A percentile compares a stretch with the other conserved stretches of the same genome.
Conservation (phyloP, 1,140 invertebrate species). For the Drosophila pseudoobscura region DNA sequence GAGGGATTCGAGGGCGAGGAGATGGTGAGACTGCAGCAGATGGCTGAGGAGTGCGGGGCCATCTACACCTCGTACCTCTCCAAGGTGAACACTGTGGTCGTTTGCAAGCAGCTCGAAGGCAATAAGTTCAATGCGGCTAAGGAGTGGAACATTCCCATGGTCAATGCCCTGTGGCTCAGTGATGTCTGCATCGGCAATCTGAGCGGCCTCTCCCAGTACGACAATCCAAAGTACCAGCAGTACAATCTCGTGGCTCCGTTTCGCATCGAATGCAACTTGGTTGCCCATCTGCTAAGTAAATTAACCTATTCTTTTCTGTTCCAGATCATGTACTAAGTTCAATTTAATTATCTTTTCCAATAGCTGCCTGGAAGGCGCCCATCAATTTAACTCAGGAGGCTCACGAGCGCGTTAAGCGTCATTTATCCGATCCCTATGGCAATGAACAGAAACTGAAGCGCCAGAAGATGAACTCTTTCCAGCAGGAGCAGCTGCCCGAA, state of each 20-base stretch:
- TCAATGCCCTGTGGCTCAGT: constrained; percentile 96
- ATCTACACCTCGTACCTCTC: constrained; percentile 90
- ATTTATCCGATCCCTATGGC: constrained; percentile 84
- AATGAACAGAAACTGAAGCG: constrained; percentile 85
- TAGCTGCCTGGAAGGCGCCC: constrained; percentile 95
- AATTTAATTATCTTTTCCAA: background rate
- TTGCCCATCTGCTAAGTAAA: constrained; percentile 95
- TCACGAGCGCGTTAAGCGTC: constrained; percentile 90
- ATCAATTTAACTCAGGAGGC: constrained; percentile 94
- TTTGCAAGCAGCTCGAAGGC: constrained; percentile 92
- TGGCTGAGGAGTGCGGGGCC: constrained; percentile 94
- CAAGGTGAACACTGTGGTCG: constrained; percentile 89
- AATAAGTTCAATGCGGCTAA: constrained; percentile 94
- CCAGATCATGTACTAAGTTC: background rate
- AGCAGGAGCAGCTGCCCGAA: constrained; percentile 73
- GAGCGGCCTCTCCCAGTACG: constrained; percentile 91
- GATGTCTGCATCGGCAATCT: constrained; percentile 96
- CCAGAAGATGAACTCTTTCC: constrained; percentile 81
- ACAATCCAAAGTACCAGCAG: constrained; percentile 94
- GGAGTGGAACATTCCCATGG: constrained; percentile 94
- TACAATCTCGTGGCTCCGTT: constrained; percentile 92
- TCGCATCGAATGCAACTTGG: constrained; percentile 92
- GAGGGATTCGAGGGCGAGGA: constrained; percentile 95
- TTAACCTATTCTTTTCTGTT: constrained; percentile 29
- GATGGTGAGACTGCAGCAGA: constrained; percentile 89